Conservation (phyloP, 2,113 vertebrate genomes). For the Psittacara wagleri region DNA sequence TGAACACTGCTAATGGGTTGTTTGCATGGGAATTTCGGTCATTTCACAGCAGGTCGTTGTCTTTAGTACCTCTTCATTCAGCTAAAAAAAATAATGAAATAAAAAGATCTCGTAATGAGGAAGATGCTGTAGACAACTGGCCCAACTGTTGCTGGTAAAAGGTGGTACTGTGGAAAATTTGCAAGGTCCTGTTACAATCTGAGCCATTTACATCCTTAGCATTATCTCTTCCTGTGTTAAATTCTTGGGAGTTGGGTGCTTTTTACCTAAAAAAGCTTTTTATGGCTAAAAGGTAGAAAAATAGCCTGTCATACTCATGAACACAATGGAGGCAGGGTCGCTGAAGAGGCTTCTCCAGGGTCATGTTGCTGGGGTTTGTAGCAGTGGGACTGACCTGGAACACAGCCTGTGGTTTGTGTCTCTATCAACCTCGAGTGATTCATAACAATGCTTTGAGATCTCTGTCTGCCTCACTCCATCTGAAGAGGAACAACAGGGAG, state of each 20-base stretch:
- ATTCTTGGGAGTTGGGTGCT: neutral
- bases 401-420: fast-evolving
- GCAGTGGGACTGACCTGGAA: neutral
- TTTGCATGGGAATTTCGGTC: conserved; percentile 75
- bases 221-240: neutral
- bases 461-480: neutral
- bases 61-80: conserved; percentile 62
- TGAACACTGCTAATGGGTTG: conserved; percentile 76
- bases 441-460: neutral
- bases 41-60: conserved; percentile 65
- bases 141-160: neutral
- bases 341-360: neutral
- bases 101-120: neutral
- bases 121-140: neutral
- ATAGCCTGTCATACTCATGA: neutral
- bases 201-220: neutral
- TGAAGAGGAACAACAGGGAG: neutral
- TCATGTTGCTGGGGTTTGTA: neutral
- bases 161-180: neutral
- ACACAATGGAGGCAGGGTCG: fast-evolving
- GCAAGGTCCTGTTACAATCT: neutral
- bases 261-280: neutral
- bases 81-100: neutral
- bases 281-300: neutral
- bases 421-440: neutral